Conservation (phyloP, 2,113 vertebrate genomes). For the Brachypteracias leptosomus region DNA sequence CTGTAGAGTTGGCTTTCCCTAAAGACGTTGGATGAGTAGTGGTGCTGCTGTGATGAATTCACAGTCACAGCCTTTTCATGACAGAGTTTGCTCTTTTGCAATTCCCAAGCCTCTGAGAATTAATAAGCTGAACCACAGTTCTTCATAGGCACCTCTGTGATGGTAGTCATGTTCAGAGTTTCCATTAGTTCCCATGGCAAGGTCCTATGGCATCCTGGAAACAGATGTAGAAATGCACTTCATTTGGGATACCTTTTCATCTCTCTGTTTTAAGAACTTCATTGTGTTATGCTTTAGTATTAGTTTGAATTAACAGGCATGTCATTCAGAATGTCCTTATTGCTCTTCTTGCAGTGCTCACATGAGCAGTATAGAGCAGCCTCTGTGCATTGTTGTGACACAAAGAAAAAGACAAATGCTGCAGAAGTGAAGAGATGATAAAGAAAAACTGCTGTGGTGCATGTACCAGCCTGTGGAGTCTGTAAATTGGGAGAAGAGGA, state of each 20-base stretch:
- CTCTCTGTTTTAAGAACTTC: neutral
- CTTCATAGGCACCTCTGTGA: neutral
- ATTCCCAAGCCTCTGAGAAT: neutral
- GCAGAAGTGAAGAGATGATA: neutral
- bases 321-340: neutral
- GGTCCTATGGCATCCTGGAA: neutral
- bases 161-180: neutral
- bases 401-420: neutral
- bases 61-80: neutral
- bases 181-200: neutral
- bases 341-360: neutral
- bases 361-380: neutral
- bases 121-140: neutral
- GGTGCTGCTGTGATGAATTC: neutral
- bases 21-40: neutral
- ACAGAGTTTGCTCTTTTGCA: neutral
- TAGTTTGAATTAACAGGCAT: neutral
- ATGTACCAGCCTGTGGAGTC: neutral
- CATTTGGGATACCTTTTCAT: fast-evolving
- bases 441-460: neutral
- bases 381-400: neutral
- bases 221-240: neutral
- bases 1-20: neutral
- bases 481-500: fast-evolving
- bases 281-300: neutral